Conservation (phyloP, 2,888 invertebrate species). For the Entomobrya multifasciata region DNA sequence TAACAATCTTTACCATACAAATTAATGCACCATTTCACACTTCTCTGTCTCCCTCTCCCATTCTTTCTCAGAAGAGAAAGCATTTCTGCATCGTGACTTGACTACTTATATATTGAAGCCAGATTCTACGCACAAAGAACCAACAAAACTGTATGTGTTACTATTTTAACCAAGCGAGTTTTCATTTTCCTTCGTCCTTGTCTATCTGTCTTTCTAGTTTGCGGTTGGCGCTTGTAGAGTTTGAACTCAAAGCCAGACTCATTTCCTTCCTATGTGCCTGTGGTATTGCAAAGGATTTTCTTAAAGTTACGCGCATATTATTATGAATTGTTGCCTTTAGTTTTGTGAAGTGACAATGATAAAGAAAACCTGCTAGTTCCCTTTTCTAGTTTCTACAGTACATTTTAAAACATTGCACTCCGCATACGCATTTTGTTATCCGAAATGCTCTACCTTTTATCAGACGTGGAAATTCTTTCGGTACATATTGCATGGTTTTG, state of each 20-base stretch:
- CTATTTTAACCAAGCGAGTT: neutral
- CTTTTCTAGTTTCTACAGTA: constrained; percentile 8
- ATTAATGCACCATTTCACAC: constrained; percentile 70
- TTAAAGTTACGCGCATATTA: constrained; percentile 4
- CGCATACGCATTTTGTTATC: no score
- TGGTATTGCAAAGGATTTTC: neutral
- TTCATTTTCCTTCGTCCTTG: constrained; percentile 3
- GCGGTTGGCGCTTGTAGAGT: constrained; percentile 35
- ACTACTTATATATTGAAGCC: no score
- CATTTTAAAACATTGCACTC: neutral
- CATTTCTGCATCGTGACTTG: constrained; percentile 68
- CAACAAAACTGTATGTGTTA: neutral
- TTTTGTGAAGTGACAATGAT: neutral
- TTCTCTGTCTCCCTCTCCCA: constrained; percentile 3
- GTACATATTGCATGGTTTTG: no score
- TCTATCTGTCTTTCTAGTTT: constrained; percentile 8
- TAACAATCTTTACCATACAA: constrained; percentile 38
- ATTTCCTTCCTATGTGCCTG: constrained; percentile 29
- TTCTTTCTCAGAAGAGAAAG: constrained; percentile 25
- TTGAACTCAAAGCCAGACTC: constrained; percentile 19
- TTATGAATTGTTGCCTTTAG: constrained; percentile 23
- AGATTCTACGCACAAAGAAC: constrained; percentile 23
- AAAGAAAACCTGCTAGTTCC: no score
- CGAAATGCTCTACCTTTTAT: no score
- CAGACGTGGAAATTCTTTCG: no score